Evolutionary conservation across 2,113 vertebrate species (phyloP), one percentile per base, ranked within the genome.

Genomic region (Acanthisitta chloris): DNA sequence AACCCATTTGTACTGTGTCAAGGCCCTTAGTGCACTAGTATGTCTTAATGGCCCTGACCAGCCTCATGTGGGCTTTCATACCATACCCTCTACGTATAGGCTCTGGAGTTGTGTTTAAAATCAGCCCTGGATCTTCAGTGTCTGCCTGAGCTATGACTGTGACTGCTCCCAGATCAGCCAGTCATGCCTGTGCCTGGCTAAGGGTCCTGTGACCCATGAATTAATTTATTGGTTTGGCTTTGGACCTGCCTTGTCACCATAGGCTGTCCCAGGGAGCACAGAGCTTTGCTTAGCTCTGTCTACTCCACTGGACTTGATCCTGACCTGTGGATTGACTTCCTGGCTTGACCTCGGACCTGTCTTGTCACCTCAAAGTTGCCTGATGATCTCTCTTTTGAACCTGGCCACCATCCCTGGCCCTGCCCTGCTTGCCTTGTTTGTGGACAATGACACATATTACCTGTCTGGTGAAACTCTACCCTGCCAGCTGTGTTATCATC

Each of bases 141-240:
- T 77, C 62, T 91, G 29, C 36, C 9, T 52, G n/a, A 61, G 18
- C 54, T 69, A 4, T 40, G 61, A 25, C 2, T 48, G 10, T 70
- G 14, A 14, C 26, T 59, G 38, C 76, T 16, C 17, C 3, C 11
- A 74, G 19, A 17, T 79, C 20, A 66, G 28, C 65, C 28, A 52
- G 7, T 17, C 52, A 7, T 67, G 28, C 21, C 66, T 46, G 6
- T 69, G 54, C 29, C 42, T 57, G 40, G 21, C 40, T 34, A 76
- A 43, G n/a, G 36, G 6, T 20, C 6, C 12, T 10, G 0, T 4
- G 17, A 69, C 17, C 3, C 4, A 8, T 17, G n/a, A 36, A 34
- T 70, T 74, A 45, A 52, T 25, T 48, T 72, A 15, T 46, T 80
- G 13, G 6, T 36, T 81, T 86, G 12, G 33, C 12, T 26, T 69